These are phyloP conservation scores for Parascotia fuliginaria DNA, from an alignment of 2,888 invertebrate species.

Conservation along the genomic window DNA sequence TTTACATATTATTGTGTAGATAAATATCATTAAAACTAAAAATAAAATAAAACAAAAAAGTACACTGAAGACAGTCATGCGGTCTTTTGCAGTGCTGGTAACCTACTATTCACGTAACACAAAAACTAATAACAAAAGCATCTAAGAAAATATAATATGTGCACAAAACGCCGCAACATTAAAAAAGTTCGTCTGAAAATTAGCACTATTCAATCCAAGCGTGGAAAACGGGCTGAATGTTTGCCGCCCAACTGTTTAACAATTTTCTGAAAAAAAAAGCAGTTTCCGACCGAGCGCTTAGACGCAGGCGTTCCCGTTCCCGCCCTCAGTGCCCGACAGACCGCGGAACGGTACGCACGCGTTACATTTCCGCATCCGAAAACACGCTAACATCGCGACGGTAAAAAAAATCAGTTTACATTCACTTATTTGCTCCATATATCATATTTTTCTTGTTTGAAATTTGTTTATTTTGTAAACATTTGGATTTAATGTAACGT, in stretches of 20 bases:
- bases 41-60: too few species aligned
- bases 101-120: too few species aligned
- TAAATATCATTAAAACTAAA: too few species aligned
- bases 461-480: conserved; percentile 35
- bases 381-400: conserved; percentile 51
- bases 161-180: too few species aligned
- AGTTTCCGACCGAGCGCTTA: conserved; percentile 48
- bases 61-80: too few species aligned
- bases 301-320: conserved; percentile 62
- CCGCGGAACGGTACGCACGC: conserved; percentile 53
- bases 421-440: conserved; percentile 16
- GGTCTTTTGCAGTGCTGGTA: too few species aligned
- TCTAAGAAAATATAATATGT: too few species aligned
- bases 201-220: conserved; percentile 24
- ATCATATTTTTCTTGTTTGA: conserved; percentile 14
- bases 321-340: conserved; percentile 62
- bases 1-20: too few species aligned
- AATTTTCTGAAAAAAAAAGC: conserved; percentile 47
- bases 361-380: conserved; percentile 38
- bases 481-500: conserved; percentile 42
- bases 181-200: too few species aligned
- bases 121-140: too few species aligned
- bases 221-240: conserved; percentile 40
- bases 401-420: conserved; percentile 35
- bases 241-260: conserved; percentile 50